Evolutionary conservation across 2,888 invertebrate species (phyloP), one percentile per base, ranked within the genome.

Genomic region (Cephus runcator): DNA sequence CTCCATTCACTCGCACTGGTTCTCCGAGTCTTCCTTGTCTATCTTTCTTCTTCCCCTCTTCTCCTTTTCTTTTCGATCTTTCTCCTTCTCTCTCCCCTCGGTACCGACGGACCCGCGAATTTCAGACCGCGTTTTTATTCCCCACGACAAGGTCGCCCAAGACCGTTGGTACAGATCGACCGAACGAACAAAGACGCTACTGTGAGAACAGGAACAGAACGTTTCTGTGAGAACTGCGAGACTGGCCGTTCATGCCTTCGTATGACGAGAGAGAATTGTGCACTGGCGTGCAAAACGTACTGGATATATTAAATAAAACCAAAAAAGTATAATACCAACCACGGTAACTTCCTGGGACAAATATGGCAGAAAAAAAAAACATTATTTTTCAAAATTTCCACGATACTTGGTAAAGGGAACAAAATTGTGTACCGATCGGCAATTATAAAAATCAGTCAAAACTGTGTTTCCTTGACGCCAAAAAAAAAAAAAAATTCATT

Each of bases 91-190:
- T 36, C 40, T 35, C 69, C 71, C 40, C 0, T 9, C 71, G 71
- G 12, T 31, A 71, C 71, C 23, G 71, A 56, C 11, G 71, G 33
- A 71, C 12, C 31, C 71, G 34, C n/a, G 75, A 34, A 30, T n/a
- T 69, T 75, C 73, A 34, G 69, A 36, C 69, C 76, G 74, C 75
- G 34, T 79, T 79, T 81, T 80, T 81, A 80, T 81, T 78, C 77
- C 73, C 79, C 36, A 56, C 75, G 79, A 77, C 81, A 80, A 81
- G 81, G 79, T 69, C 81, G 78, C 69, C 76, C 75, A 75, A 81
- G 75, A 81, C 81, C 79, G 81, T 81, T 81, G 78, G 80, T 81
- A 56, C 81, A 79, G 79, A 80, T 81, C 73, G 81, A 75, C 40
- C 36, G 78, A 74, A 30, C 74, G 79, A 82, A 82, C 81, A 81